Percentiles rank a stretch among this genome's conserved stretches.
phyloP scores from a whole-genome alignment of 2,888 invertebrate species.

The Epistrophe eligans region DNA sequence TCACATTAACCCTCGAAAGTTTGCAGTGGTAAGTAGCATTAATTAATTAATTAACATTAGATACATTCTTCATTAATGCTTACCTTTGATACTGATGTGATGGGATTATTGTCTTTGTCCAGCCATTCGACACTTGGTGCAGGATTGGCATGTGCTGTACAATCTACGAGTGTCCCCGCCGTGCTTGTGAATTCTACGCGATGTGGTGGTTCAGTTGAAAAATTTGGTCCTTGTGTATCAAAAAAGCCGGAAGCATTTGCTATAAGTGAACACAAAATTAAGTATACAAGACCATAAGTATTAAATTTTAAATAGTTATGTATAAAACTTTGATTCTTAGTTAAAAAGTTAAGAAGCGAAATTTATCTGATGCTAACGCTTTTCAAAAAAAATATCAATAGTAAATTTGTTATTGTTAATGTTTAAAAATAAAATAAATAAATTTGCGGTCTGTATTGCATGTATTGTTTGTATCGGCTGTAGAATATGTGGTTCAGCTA shows the following conservation, averaged over 20 bases:
- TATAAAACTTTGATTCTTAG: too few relatives aligned
- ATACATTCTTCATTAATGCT: constrained; percentile 19
- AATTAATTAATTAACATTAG: too few relatives aligned
- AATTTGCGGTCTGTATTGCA: too few relatives aligned
- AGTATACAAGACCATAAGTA: not conserved
- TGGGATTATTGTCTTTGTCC: constrained; percentile 85
- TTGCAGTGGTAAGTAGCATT: too few relatives aligned
- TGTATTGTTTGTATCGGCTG: too few relatives aligned
- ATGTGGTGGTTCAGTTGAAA: constrained; percentile 85
- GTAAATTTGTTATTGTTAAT: too few relatives aligned
- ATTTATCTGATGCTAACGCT: too few relatives aligned
- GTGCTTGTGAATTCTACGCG: constrained; percentile 86
- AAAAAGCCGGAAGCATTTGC: constrained; percentile 84
- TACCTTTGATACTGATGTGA: constrained; percentile 85
- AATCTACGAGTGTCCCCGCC: constrained; percentile 85
- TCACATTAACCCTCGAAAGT: too few relatives aligned
- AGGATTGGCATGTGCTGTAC: constrained; percentile 85
- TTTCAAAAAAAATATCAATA: too few relatives aligned
- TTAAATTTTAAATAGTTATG: not conserved
- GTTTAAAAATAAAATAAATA: too few relatives aligned
- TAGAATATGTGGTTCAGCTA: too few relatives aligned
- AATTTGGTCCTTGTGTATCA: constrained; percentile 86
- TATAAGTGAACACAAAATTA: not conserved
- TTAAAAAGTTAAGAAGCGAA: too few relatives aligned
- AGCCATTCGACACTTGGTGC: constrained; percentile 85